phyloP scores from a whole-genome alignment of 1,140 invertebrate species.

The Micrasema minimum region DNA sequence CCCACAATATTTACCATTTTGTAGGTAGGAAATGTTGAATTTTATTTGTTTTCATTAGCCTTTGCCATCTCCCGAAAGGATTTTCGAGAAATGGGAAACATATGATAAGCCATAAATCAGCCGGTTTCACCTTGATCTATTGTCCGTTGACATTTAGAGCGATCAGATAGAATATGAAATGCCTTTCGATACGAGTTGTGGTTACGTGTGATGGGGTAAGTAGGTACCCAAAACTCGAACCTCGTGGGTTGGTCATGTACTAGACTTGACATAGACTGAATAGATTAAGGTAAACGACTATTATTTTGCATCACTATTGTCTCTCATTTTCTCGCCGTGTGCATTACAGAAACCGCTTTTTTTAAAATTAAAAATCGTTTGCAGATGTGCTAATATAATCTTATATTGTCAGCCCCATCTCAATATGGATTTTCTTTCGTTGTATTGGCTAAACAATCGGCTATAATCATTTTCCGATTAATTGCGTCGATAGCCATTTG shows the following conservation, averaged over 20 bases:
- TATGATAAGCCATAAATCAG: no score
- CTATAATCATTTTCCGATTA: constrained; percentile 13
- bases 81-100: no score
- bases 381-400: not conserved
- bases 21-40: no score
- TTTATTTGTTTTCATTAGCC: no score
- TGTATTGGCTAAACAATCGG: constrained; percentile 18
- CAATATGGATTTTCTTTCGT: constrained; percentile 28
- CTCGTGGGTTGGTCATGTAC: constrained; percentile 12
- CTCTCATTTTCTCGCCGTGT: not conserved
- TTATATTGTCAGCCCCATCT: not conserved
- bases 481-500: constrained; percentile 29
- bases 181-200: not conserved
- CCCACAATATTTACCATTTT: no score
- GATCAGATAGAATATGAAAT: not conserved
- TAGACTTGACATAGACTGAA: not conserved
- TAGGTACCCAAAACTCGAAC: constrained; percentile 1
- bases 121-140: constrained; percentile 19
- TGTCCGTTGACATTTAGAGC: constrained; percentile 20
- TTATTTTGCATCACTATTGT: constrained; percentile 28
- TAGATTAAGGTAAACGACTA: constrained; percentile 17
- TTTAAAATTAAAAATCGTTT: not conserved
- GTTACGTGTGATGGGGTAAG: constrained; percentile 1
- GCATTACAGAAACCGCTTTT: no score
- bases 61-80: no score